Evolutionary conservation across 2,797 vertebrate genomes (phyloP), one percentile per base, ranked within the genome.

Genomic region (Cyclopterus lumpus): DNA sequence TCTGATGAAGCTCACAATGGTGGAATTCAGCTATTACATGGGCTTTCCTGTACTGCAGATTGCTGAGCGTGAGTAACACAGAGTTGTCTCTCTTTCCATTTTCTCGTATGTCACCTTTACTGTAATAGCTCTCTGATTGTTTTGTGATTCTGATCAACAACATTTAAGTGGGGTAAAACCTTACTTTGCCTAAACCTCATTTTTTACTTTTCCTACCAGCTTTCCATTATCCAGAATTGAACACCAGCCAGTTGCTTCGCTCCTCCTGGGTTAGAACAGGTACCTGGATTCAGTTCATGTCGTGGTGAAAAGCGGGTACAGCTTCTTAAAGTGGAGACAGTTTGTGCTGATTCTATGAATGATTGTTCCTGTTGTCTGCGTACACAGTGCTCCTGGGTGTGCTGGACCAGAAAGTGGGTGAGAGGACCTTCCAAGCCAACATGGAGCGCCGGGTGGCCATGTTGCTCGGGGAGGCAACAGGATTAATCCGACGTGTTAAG

Each of bases 1-100:
- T 65, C 94, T 99, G 66, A 94, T 97, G 83, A 96, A 95, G 85
- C 93, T 99, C 81, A 97, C 95, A 0, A 86, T 96, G 89, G 98
- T 99, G 86, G 98, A 99, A 81, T 99, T 98, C 95, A 99, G 97
- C 90, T 99, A 97, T 92, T 99, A 98, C 79, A 93, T 99, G 93
- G 97, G 97, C 34, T 99, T 96, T 86, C 98, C 98, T 0, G 97
- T 98, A 20, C 95, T 97, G 79, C 97, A 98, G 89, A 96, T 98
- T 0, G 97, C 98, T 6, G 98, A 99, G 84, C 98, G 98, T 99
- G 91, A 97, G 98, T 97, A 76, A 69, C 30, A 24, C 54, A 1
- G 2, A 1, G 36, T 46, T 55, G 4, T n/a, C 20, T 66, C 2
- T 53, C 1, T 38, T 44, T 77, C 6, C n/a, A 36, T 11, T 12